Evolutionary conservation across 2,888 invertebrate genomes (phyloP), one percentile per base, ranked within the genome.

Genomic region (Hedya salicella): DNA sequence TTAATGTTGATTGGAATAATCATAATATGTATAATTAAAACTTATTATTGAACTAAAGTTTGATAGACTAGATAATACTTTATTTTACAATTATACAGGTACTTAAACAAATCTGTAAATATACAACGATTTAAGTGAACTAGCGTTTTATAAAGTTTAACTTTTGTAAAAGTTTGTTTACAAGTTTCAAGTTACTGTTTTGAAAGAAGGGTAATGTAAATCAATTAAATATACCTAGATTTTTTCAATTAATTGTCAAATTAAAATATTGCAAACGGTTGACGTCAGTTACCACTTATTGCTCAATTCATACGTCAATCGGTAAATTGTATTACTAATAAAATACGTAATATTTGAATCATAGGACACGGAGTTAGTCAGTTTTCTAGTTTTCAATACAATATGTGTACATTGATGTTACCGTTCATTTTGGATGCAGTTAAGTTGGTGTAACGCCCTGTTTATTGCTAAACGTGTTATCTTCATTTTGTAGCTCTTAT

Each of bases 251-350:
- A 17, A 30, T 44, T 56, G 40, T 54, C 36, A 39, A 49, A 17
- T 63, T 46, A 48, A 25, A 48, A 2, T 42, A 30, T 64, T 48
- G 17, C 17, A 21, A 44, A 39, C 50, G 11, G 30, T 53, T 59
- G 65, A 65, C 52, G 65, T 60, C 59, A 52, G 59, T 48, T 65
- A 65, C 59, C 59, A 52, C 46, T 60, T 39, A 50, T 63, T 64
- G 50, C 52, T 59, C 59, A 65, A 65, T 39, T 30, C 39, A 11
- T 13, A 60, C 65, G 65, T 65, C 59, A 59, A 19, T 62, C 36
- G 62, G 19, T 46, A 16, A 44, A 62, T 40, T 48, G 36, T 48
- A 48, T 65, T 60, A 60, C 60, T 39, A 65, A 60, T 53, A 30
- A 60, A 59, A 53, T 60, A 53, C 52, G 60, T 52, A 53, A 57